phyloP scores from a whole-genome alignment of 2,797 vertebrate genomes.

The Myotis findleyi region DNA sequence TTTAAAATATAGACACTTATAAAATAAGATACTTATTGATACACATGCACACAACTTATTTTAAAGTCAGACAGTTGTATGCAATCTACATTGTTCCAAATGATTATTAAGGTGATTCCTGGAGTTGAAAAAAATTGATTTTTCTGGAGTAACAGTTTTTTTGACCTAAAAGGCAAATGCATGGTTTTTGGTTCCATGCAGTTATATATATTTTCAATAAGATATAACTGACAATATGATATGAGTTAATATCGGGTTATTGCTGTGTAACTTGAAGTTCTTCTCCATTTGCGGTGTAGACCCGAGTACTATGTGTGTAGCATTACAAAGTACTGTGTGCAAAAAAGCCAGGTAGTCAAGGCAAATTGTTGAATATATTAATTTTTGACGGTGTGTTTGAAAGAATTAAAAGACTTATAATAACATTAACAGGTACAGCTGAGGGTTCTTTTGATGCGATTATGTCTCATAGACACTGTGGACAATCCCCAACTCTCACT shows the following conservation, averaged over 20 bases:
- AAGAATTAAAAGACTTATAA: background rate
- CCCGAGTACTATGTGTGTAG: accelerated
- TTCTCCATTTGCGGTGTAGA: background rate
- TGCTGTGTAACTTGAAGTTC: background rate
- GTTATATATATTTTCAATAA: background rate
- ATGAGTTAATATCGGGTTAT: background rate
- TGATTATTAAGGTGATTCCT: background rate
- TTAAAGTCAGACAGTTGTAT: constrained; percentile 2
- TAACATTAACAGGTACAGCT: background rate
- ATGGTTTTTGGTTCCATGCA: background rate
- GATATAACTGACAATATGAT: background rate
- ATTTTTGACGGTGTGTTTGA: background rate
- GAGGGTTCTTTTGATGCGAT: background rate
- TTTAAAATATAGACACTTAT: background rate
- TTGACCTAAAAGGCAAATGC: background rate
- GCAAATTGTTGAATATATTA: background rate
- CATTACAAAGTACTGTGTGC: background rate
- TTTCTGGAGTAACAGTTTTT: background rate
- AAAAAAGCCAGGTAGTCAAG: background rate
- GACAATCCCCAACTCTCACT: background rate
- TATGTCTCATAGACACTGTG: accelerated
- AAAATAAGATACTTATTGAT: background rate
- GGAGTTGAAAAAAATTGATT: background rate
- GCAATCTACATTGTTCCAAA: background rate
- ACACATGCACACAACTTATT: background rate